Conservation (phyloP, 2,888 invertebrate genomes). For the Acleris holmiana region DNA sequence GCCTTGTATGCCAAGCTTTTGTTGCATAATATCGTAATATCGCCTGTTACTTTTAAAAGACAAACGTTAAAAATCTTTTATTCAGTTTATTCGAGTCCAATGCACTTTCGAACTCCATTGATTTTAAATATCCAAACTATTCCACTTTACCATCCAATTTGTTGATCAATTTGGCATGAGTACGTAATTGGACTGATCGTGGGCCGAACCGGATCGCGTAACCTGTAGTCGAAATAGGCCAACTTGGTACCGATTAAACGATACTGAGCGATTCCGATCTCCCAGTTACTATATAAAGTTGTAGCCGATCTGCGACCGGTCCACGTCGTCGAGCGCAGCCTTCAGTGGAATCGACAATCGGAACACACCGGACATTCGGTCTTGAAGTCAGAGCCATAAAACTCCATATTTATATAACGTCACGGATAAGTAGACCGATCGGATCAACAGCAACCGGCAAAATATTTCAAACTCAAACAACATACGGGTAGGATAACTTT, state of each 20-base stretch:
- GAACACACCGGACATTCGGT: conserved; percentile 46
- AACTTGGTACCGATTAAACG: conserved; percentile 51
- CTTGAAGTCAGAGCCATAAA: conserved; percentile 54
- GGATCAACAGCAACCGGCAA: conserved; percentile 47
- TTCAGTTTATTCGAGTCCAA: conserved; percentile 34
- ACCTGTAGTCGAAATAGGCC: conserved; percentile 52
- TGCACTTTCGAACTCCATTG: conserved; percentile 20
- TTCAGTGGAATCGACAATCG: conserved; percentile 44
- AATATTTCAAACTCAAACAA: conserved; percentile 52
- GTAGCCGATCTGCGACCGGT: conserved; percentile 50
- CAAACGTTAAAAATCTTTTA: too few relatives aligned
- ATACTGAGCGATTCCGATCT: conserved; percentile 53
- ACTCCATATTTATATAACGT: conserved; percentile 54
- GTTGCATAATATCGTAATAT: neutral
- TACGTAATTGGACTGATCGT: conserved; percentile 48
- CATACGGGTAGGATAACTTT: conserved; percentile 55
- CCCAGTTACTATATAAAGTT: conserved; percentile 49
- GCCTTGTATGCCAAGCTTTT: neutral
- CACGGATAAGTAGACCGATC: conserved; percentile 59
- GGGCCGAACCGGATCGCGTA: conserved; percentile 51
- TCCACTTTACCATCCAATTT: conserved; percentile 36
- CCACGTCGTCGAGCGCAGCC: conserved; percentile 44
- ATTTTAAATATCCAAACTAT: conserved; percentile 15
- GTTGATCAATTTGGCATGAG: conserved; percentile 43
- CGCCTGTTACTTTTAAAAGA: too few relatives aligned